phyloP scores from a whole-genome alignment of 2,113 vertebrate genomes.

The Lasiurus borealis region DNA sequence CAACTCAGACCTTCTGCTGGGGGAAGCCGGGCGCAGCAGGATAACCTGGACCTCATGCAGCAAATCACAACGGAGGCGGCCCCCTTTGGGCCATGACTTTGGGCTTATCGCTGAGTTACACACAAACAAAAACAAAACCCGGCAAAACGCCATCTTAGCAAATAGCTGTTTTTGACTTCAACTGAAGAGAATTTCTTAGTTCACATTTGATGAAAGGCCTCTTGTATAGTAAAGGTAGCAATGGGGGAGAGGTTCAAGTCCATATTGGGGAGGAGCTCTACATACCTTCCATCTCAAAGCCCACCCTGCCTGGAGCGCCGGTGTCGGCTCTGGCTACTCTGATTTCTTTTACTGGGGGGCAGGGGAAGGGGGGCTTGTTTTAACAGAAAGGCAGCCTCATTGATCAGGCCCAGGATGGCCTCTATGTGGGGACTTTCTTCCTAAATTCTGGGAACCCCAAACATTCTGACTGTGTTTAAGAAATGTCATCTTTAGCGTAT shows the following conservation, averaged over 20 bases:
- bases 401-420: not conserved
- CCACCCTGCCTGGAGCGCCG: not conserved
- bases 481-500: constrained; percentile 17
- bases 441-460: not conserved
- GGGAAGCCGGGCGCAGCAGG: not conserved
- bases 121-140: not conserved
- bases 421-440: not conserved
- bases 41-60: not conserved
- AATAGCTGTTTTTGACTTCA: not conserved
- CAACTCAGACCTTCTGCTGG: not conserved
- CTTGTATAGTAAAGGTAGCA: not conserved
- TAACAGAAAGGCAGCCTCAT: not conserved
- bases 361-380: too few species aligned
- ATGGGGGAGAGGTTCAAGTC: not conserved
- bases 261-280: not conserved
- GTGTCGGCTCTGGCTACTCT: not conserved
- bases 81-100: too few species aligned
- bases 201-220: not conserved
- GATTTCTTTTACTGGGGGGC: not conserved
- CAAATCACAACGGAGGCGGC: not conserved
- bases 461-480: constrained; percentile 18
- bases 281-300: not conserved
- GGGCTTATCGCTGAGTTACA: not conserved
- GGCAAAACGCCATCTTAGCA: not conserved
- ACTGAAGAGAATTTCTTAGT: not conserved